These are phyloP conservation scores for Steatornis caripensis DNA, from an alignment of 2,113 vertebrate genomes.

Conservation along the genomic window DNA sequence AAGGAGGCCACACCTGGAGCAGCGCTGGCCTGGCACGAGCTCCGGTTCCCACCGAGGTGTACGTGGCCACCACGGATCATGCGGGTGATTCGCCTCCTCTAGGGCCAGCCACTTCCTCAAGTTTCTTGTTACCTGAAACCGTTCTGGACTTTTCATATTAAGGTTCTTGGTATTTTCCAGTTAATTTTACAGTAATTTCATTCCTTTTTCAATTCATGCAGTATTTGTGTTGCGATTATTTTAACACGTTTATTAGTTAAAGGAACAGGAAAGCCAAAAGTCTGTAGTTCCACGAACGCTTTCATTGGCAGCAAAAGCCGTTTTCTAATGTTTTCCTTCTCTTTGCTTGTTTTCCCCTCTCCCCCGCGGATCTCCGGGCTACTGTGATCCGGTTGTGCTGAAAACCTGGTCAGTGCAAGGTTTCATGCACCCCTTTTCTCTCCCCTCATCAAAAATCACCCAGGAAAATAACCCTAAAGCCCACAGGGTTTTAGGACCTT, in stretches of 20 bases:
- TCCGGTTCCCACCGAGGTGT: not conserved
- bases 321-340: not conserved
- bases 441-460: not conserved
- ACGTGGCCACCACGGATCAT: not conserved
- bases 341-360: not conserved
- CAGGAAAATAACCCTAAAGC: not conserved
- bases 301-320: not conserved
- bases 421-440: not conserved
- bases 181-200: not conserved
- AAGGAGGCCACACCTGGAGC: not conserved
- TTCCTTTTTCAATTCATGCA: not conserved
- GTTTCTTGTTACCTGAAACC: not conserved
- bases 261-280: not conserved
- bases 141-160: not conserved
- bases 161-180: not conserved
- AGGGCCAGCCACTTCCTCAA: not conserved
- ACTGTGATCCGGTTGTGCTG: not conserved
- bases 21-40: not conserved
- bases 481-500: not conserved
- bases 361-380: fast-evolving
- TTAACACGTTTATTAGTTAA: not conserved
- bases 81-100: not conserved
- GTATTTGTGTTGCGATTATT: not conserved
- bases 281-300: not conserved
- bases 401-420: not conserved